Percentiles rank a stretch among this genome's conserved stretches.
These are phyloP conservation scores for Galemys pyrenaicus DNA, from an alignment of 2,113 vertebrate species.

Conservation along the genomic window DNA sequence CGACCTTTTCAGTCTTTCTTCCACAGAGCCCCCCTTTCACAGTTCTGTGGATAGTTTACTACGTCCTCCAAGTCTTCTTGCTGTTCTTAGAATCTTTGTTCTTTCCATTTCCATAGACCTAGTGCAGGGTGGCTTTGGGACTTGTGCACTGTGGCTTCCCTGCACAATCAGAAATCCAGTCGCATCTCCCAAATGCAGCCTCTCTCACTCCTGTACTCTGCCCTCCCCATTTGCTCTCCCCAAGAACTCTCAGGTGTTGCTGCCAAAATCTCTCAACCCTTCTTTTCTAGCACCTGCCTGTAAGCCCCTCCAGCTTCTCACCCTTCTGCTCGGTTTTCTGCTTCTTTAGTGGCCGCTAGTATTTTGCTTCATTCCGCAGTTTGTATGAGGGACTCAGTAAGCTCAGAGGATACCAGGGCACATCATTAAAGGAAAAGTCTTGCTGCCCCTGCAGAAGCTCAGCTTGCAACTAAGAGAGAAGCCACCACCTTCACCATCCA, in stretches of 20 bases:
- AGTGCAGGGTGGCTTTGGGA: background rate
- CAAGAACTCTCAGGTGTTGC: too few relatives aligned
- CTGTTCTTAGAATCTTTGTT: background rate
- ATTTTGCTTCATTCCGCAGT: fast-evolving
- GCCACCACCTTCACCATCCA: background rate
- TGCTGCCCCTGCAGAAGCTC: fast-evolving
- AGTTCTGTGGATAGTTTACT: background rate
- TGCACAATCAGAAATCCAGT: background rate
- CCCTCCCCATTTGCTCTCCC: background rate
- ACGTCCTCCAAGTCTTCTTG: background rate
- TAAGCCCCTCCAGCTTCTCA: fast-evolving
- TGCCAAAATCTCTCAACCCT: too few relatives aligned
- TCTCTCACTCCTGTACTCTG: background rate
- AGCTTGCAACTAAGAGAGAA: background rate
- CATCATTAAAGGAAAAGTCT: background rate
- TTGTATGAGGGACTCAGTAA: background rate
- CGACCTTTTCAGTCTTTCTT: background rate
- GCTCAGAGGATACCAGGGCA: background rate
- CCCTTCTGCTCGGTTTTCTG: background rate
- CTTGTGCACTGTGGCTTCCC: background rate
- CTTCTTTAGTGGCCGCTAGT: background rate
- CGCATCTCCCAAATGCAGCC: background rate
- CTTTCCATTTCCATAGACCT: background rate
- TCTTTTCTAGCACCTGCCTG: background rate
- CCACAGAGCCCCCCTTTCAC: background rate